Evolutionary conservation across 2,888 invertebrate species (phyloP), one percentile per base, ranked within the genome.

Genomic region (Epirrita christyi): DNA sequence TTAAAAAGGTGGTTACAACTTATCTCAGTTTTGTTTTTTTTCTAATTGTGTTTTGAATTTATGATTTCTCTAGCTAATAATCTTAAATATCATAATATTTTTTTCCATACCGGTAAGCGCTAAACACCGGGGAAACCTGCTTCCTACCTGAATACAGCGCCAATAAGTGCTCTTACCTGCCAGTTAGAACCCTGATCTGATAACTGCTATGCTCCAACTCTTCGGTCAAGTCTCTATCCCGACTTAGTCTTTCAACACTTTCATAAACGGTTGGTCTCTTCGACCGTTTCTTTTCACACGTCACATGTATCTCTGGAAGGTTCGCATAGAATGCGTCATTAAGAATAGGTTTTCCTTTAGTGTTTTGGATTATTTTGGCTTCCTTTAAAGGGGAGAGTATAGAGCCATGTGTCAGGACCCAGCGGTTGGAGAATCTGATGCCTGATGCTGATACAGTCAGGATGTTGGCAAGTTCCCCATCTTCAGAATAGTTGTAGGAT

Each of bases 351-450:
- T 87, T 88, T 0, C 89, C 59, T 55, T 79, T 83, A 0, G 83
- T 75, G 42, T 85, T 80, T 55, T 83, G 79, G n/a, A 90, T 81
- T 6, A 83, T 71, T 27, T 81, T 77, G 0, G 87, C 89, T 36
- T 90, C 87, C 64, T 89, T 84, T n/a, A 89, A 64, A 0, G 92
- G 86, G 0, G 88, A 87, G 11, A 93, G 78, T 9, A 93, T 84
- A 27, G 92, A 91, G 2, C 93, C 93, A 64, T 93, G 93, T 0
- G 93, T 92, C 5, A 93, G 77, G 29, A 93, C 88, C 92, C 93
- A 93, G 14, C 92, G 80, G n/a, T 86, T 76, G 45, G 87, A 85
- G 75, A 93, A 93, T 59, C 84, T 85, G 64, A 93, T 89, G 13
- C 93, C 93, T 2, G 93, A 93, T 0, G 92, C 87, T 0, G 93